These are phyloP conservation scores for Rhagium mordax DNA, from an alignment of 2,888 invertebrate genomes.

Conservation along the genomic window DNA sequence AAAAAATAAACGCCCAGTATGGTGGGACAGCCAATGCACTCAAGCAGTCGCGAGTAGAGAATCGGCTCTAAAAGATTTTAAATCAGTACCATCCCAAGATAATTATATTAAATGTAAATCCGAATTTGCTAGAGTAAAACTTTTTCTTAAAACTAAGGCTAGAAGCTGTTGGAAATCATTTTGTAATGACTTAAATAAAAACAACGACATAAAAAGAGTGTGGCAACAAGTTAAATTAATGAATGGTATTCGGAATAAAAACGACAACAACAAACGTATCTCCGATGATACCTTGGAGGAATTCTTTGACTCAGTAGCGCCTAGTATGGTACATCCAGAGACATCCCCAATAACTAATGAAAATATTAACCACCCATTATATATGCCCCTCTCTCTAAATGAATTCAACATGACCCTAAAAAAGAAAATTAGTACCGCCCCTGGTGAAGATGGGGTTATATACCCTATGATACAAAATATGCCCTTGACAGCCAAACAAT, in stretches of 20 bases:
- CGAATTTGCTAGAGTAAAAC: neutral
- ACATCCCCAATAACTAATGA: too few relatives aligned
- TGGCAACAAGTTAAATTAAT: neutral
- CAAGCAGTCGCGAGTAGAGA: neutral
- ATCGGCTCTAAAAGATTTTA: neutral
- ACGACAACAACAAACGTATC: neutral
- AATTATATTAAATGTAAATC: neutral
- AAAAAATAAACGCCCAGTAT: neutral
- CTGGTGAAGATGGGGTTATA: neutral
- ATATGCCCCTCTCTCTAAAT: neutral
- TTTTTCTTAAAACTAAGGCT: neutral
- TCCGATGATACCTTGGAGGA: too few relatives aligned
- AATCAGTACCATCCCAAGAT: neutral
- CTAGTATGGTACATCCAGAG: too few relatives aligned
- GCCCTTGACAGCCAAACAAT: neutral
- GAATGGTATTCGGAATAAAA: neutral
- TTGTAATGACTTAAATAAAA: neutral
- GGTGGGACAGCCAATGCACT: neutral
- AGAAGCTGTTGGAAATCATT: neutral
- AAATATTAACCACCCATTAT: too few relatives aligned
- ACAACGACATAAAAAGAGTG: neutral
- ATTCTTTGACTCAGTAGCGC: too few relatives aligned
- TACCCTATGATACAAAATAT: neutral
- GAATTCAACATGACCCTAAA: neutral
- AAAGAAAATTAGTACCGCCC: neutral